phyloP scores from a whole-genome alignment of 1,140 invertebrate genomes.

The Anastatus disparis region DNA sequence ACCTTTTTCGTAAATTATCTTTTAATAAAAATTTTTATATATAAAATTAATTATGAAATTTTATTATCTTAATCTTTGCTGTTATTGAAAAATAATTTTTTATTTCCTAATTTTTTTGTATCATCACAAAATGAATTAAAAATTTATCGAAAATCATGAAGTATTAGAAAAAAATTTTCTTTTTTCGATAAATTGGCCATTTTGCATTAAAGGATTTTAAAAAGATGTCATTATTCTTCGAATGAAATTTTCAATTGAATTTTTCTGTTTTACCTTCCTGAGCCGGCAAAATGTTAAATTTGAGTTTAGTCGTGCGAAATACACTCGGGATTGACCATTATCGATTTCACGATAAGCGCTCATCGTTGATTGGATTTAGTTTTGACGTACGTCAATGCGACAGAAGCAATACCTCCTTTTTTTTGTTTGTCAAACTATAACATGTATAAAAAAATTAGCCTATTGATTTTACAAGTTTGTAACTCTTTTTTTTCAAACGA shows the following conservation, averaged over 20 bases:
- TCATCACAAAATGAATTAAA: too few relatives aligned
- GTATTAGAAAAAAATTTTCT: too few relatives aligned
- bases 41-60: too few relatives aligned
- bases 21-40: too few relatives aligned
- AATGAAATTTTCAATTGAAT: slow-evolving; percentile 14
- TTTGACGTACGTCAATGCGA: slow-evolving; percentile 11
- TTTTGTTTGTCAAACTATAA: background rate
- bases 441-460: background rate
- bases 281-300: background rate
- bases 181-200: too few relatives aligned
- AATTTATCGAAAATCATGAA: too few relatives aligned
- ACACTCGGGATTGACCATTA: background rate
- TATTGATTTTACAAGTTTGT: too few relatives aligned
- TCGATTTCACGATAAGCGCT: slow-evolving; percentile 12
- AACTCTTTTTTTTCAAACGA: too few relatives aligned
- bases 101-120: too few relatives aligned
- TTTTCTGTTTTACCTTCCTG: background rate
- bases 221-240: background rate
- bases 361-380: slow-evolving; percentile 22
- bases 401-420: background rate
- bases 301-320: slow-evolving; percentile 3
- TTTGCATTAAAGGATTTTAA: background rate
- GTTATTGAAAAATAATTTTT: too few relatives aligned
- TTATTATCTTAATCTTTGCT: too few relatives aligned
- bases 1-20: too few relatives aligned